A percentile compares a stretch with the other conserved stretches of the same genome.
phyloP scores from a whole-genome alignment of 2,888 invertebrate genomes.

The Meta bourneti region DNA sequence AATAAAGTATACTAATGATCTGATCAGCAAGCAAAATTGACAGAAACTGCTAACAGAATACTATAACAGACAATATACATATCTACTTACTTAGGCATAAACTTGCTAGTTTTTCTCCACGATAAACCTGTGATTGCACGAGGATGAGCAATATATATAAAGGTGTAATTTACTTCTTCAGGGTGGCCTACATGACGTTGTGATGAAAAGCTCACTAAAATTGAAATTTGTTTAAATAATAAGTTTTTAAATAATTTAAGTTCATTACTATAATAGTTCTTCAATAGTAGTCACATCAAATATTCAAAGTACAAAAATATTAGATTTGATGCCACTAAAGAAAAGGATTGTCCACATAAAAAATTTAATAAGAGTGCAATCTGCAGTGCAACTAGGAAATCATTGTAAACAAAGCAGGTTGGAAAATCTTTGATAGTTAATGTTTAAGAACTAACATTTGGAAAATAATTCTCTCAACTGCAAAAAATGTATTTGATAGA shows the following conservation, averaged over 20 bases:
- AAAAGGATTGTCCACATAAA: no score
- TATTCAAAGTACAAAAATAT: background rate
- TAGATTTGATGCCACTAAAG: background rate
- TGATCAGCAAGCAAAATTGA: no score
- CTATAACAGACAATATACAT: background rate
- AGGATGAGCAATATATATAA: conserved; percentile 97
- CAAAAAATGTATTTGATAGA: no score
- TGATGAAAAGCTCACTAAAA: conserved; percentile 87
- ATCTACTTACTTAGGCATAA: conserved; percentile 88
- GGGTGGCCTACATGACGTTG: conserved; percentile 37
- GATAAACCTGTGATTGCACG: conserved; percentile 97
- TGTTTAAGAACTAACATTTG: no score
- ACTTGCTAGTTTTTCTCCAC: conserved; percentile 99
- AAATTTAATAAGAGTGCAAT: no score
- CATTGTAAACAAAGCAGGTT: no score
- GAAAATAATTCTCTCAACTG: no score
- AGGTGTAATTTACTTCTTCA: conserved; percentile 85
- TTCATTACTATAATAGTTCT: background rate
- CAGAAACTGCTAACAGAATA: background rate
- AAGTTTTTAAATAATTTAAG: background rate
- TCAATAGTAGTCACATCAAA: no score
- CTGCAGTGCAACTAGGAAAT: no score
- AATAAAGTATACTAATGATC: background rate
- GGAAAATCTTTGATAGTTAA: no score
- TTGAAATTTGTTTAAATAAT: background rate